Evolutionary conservation across 2,888 invertebrate genomes (phyloP).

Genomic region (Taenaris catops): DNA sequence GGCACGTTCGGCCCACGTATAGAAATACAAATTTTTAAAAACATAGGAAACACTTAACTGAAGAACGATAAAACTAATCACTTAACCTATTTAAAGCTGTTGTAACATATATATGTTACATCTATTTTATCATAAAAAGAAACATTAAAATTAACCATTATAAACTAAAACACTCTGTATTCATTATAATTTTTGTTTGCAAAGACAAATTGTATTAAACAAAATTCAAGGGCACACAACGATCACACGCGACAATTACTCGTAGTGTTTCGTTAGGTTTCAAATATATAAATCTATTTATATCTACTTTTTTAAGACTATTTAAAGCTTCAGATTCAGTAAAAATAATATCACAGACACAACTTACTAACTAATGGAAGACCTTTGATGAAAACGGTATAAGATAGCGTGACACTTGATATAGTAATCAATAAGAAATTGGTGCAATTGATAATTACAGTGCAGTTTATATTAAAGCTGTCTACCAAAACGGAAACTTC

Average conservation of each 20-base stretch:
- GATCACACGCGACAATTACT: no score
- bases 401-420: conserved; percentile 33
- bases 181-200: no score
- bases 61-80: no score
- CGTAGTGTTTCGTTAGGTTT: no score
- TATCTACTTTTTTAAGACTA: conserved; percentile 31
- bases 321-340: conserved; percentile 58
- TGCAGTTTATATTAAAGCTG: conserved; percentile 74
- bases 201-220: no score
- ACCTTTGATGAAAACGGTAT: conserved; percentile 36
- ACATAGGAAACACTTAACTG: conserved; percentile 20
- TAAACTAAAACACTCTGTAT: no score
- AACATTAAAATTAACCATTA: no score
- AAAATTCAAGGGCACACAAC: no score
- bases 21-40: no score
- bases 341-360: conserved; percentile 63
- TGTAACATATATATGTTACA: no score
- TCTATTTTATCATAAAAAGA: no score
- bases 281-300: conserved; percentile 9
- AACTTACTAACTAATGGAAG: conserved; percentile 62
- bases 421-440: conserved; percentile 40
- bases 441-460: conserved; percentile 70
- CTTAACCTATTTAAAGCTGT: no score
- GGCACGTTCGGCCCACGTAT: conserved; percentile 72
- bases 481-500: conserved; percentile 73